Evolutionary conservation across 2,113 vertebrate genomes (phyloP).

Genomic region (Lepus timidus): DNA sequence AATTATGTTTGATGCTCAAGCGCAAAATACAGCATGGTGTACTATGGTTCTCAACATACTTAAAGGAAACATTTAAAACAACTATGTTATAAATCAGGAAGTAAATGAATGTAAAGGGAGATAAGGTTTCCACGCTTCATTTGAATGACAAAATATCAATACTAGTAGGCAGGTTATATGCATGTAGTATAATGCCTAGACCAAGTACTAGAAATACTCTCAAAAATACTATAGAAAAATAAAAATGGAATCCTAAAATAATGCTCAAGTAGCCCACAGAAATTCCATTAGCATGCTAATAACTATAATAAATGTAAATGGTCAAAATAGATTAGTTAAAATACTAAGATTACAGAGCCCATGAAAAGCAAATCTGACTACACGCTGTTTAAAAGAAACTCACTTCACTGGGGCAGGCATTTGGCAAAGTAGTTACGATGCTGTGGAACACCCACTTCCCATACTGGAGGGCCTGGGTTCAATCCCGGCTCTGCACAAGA

Average conservation of each 20-base stretch:
- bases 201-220: background rate
- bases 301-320: constrained; percentile 17
- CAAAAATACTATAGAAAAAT: background rate
- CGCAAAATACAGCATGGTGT: background rate
- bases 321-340: background rate
- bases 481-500: no score
- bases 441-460: no score
- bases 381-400: background rate
- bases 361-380: background rate
- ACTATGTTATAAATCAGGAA: background rate
- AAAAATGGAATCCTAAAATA: background rate
- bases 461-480: no score
- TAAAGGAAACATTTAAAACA: background rate
- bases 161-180: background rate
- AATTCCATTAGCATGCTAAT: background rate
- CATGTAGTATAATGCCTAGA: background rate
- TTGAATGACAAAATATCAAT: background rate
- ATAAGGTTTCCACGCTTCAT: background rate
- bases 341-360: background rate
- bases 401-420: no score
- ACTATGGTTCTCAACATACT: background rate
- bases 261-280: background rate
- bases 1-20: background rate
- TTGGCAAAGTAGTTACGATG: no score
- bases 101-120: background rate